Evolutionary conservation across 2,797 vertebrate species (phyloP), one percentile per base, ranked within the genome.

Genomic region (Sandelia bainsii): DNA sequence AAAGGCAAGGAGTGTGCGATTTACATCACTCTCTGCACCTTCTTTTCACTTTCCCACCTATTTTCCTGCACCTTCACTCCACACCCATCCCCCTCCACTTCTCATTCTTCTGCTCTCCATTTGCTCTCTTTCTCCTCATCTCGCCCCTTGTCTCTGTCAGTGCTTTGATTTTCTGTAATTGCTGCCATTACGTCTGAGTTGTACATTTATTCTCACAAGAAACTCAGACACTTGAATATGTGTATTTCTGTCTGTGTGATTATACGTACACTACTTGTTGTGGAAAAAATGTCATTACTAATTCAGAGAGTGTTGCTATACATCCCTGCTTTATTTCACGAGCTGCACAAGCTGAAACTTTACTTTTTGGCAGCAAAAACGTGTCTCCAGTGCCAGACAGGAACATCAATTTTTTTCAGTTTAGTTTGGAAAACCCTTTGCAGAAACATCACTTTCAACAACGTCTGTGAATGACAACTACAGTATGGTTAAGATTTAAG

Each of bases 121-220:
- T 52, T 53, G 37, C 40, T 52, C 52, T 42, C 49, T 40, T 19
- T 50, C 23, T 34, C 29, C 61, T 52, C 23, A 29, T 52, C 58
- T 61, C 17, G 46, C 14, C 34, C 20, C 40, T 64, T 22, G 6
- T 53, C 29, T 76, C 39, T 22, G 22, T 60, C 56, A 48, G 27
- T n/a, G 49, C 49, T 58, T 62, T 74, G 48, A 58, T 60, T 69
- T 32, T 53, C 44, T 56, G 50, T 80, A 74, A 81, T 79, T 72
- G 62, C 65, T 56, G 32, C 25, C 63, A 76, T 57, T 67, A 73
- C 51, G 23, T 76, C 19, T 49, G 61, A 54, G 22, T 62, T 66
- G 52, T 52, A 39, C 49, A 71, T 81, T 60, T 65, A 48, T 71
- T 75, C 52, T 46, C 77, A 22, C 29, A 57, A 42, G 63, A 45